Percentiles rank a stretch among this genome's conserved stretches.
Evolutionary conservation across 2,888 invertebrate genomes (phyloP).

Genomic region (Drosophila nr. fundita): DNA sequence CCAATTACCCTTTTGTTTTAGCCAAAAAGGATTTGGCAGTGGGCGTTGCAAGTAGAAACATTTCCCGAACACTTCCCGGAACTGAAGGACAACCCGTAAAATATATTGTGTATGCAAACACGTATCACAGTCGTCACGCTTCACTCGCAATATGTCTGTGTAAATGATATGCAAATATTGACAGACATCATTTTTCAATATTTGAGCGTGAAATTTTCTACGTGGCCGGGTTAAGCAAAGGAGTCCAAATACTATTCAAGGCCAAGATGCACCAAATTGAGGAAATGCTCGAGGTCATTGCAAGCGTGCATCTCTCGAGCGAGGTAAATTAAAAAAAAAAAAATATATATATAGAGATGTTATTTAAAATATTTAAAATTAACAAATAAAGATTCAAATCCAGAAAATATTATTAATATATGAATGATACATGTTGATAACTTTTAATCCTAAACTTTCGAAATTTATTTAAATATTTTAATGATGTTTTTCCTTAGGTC

Average conservation of each 20-base stretch:
- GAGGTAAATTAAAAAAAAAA: not conserved
- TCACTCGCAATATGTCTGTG: slow-evolving; percentile 17
- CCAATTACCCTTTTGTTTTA: slow-evolving; percentile 79
- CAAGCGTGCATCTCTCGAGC: not conserved
- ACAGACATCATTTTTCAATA: slow-evolving; percentile 79
- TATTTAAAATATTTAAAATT: not conserved
- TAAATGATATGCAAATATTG: slow-evolving; percentile 78
- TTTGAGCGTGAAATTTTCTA: slow-evolving; percentile 62
- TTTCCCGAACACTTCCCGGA: slow-evolving; percentile 40
- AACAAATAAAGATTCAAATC: not conserved
- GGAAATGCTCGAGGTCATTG: slow-evolving; percentile 33
- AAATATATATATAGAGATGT: not conserved
- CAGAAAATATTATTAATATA: not conserved
- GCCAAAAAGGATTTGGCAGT: slow-evolving; percentile 67
- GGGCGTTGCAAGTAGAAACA: slow-evolving; percentile 56
- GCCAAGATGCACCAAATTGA: slow-evolving; percentile 15
- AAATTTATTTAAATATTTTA: not conserved
- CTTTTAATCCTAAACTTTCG: accelerated
- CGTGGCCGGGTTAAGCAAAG: slow-evolving; percentile 41
- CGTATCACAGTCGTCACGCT: slow-evolving; percentile 51
- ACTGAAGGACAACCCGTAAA: slow-evolving; percentile 6
- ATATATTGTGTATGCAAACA: not conserved
- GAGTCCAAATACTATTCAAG: slow-evolving; percentile 48
- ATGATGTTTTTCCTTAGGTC: not conserved
- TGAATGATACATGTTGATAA: not conserved